phyloP scores from a whole-genome alignment of 2,113 vertebrate species.

The Apodemus sylvaticus region DNA sequence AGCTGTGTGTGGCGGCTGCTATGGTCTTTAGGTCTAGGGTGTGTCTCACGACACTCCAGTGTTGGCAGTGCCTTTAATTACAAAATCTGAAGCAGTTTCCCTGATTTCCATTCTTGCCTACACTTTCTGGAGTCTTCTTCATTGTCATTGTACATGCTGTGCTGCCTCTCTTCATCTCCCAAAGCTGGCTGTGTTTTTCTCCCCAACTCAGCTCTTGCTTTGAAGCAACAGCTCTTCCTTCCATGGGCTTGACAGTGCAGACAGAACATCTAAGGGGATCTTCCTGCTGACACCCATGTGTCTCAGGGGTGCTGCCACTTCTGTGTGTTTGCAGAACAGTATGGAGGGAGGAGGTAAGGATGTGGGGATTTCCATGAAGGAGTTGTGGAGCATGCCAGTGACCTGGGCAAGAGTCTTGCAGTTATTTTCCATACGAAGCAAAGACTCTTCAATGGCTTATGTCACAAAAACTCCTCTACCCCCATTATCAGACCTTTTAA shows the following conservation, averaged over 20 bases:
- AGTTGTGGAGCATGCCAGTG: neutral
- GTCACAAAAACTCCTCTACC: neutral
- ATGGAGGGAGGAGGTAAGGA: neutral
- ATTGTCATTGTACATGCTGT: neutral
- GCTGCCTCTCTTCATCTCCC: neutral
- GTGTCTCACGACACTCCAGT: neutral
- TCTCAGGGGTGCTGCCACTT: neutral
- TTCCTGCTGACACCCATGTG: neutral
- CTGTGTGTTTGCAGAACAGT: no score
- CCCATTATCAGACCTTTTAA: neutral
- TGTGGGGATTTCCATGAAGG: neutral
- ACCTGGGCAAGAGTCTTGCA: neutral
- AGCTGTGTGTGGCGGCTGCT: neutral
- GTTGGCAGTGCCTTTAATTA: neutral
- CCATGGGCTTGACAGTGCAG: neutral
- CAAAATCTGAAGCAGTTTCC: neutral
- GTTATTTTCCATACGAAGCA: neutral
- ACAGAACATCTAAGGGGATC: neutral
- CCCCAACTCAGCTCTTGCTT: neutral
- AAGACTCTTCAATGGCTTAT: neutral
- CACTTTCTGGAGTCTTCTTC: neutral
- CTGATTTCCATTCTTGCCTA: neutral
- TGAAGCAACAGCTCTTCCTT: neutral
- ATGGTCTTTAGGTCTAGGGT: rapidly evolving
- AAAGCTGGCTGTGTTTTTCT: neutral